Base-by-base conservation (phyloP, 2,113 vertebrate species). In the Sinocyclocheilus grahami region DNA sequence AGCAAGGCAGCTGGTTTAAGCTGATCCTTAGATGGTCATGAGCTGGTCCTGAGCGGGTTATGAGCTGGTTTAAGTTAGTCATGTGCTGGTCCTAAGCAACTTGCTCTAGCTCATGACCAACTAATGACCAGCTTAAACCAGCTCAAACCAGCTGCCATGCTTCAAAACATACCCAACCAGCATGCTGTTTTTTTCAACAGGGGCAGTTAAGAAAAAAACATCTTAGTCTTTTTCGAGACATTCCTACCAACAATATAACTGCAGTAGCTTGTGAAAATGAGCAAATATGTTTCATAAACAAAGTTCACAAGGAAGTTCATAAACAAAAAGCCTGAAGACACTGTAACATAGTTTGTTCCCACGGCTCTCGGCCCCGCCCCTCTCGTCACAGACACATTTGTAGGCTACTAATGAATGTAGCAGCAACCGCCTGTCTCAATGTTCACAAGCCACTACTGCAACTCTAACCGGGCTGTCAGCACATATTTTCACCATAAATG, bases 401-500 rank as follows among this genome's bases (percentile, higher is more conserved):
- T 37, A 69, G 30, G 14, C 30, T 2, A 69, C 4, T 20, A 69
- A 37, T 69, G 30, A 69, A 69, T 33, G 69, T 42, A 42, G 7
- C 42, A 42, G 42, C 42, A 42, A 42, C 42, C 42, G 42, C 42
- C 1, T 42, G 0, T 71, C 18, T 71, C 67, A 22, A 37, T 18
- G 67, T 22, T 72, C 69, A 72, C 33, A 72, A 72, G 33, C 33
- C 69, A 72, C 9, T 22, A 72, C 1, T 22, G 7, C 9, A 72
- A 72, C 18, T 4, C 18, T 11, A 72, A 72, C 69, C 24, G 60
- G 16, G 48, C 78, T 86, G 16, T 80, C 48, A 39, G 63, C 46
- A 27, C 67, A 65, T 65, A 48, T 65, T 82, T 82, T 82, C 3
- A 24, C 33, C 51, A 81, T 62, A 46, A 81, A 27, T 63, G 30